Percentiles rank a stretch among this genome's conserved stretches.
Evolutionary conservation across 2,113 vertebrate genomes (phyloP).

Genomic region (Rattus norvegicus): DNA sequence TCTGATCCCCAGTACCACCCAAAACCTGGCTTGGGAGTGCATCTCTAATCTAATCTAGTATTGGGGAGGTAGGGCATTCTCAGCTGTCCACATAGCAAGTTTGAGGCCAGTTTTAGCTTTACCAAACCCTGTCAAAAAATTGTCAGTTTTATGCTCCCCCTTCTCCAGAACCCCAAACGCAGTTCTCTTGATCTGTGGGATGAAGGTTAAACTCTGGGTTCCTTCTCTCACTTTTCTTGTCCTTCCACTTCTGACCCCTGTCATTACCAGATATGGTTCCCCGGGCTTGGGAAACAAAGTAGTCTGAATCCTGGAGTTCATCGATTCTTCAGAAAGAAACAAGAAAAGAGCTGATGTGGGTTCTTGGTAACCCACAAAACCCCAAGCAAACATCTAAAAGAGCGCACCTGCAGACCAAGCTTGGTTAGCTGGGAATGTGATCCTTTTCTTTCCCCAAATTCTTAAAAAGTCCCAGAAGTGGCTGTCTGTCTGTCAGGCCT

Average conservation of each 20-base stretch:
- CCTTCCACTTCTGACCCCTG: background rate
- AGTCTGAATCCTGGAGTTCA: background rate
- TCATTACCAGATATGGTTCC: background rate
- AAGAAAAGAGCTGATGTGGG: background rate
- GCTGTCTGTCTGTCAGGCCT: background rate
- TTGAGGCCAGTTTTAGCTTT: background rate
- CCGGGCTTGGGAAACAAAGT: background rate
- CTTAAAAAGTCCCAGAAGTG: constrained; percentile 3
- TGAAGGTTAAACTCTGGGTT: background rate
- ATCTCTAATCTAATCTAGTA: background rate
- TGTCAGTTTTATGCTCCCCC: background rate
- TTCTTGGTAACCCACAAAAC: background rate
- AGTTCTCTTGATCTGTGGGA: background rate
- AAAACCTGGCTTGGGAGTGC: background rate
- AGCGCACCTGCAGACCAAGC: background rate
- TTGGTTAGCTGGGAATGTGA: background rate
- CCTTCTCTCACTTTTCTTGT: background rate
- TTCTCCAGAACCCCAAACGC: background rate
- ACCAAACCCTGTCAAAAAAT: background rate
- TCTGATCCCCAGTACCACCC: background rate
- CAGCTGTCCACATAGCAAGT: background rate
- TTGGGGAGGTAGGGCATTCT: no score
- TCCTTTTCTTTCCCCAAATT: background rate
- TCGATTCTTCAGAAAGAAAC: background rate
- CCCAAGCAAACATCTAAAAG: background rate